Evolutionary conservation across 2,888 invertebrate species (phyloP).

Genomic region (Linhomoeus sp.): DNA sequence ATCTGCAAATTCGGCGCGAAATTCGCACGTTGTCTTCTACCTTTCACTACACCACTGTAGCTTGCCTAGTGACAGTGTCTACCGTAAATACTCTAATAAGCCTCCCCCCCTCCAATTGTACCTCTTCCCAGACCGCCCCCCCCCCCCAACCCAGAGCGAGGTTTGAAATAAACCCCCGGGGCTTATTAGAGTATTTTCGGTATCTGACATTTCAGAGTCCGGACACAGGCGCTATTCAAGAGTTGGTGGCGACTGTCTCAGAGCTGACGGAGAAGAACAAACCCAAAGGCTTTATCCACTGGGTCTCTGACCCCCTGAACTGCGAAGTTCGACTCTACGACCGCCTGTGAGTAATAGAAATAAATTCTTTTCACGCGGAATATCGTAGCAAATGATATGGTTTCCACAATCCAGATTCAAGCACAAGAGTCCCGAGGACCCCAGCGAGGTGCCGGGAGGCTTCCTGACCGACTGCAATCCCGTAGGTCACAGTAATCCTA

Average conservation of each 20-base stretch:
- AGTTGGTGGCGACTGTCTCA: slow-evolving; percentile 53
- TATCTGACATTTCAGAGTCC: slow-evolving; percentile 29
- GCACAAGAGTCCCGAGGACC: slow-evolving; percentile 89
- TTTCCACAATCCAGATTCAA: slow-evolving; percentile 63
- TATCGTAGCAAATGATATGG: slow-evolving; percentile 36
- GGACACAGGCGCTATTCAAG: slow-evolving; percentile 41
- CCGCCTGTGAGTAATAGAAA: slow-evolving; percentile 54
- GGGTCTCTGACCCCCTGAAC: slow-evolving; percentile 67
- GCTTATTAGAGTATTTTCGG: too few species aligned
- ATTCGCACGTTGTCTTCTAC: too few species aligned
- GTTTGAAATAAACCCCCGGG: slow-evolving; percentile 73
- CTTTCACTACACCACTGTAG: too few species aligned
- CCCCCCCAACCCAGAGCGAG: slow-evolving; percentile 56
- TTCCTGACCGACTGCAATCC: slow-evolving; percentile 68
- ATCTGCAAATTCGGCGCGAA: too few species aligned
- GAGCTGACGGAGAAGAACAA: slow-evolving; percentile 49
- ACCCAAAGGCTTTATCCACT: slow-evolving; percentile 95
- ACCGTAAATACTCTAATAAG: too few species aligned
- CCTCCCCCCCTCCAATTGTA: too few species aligned
- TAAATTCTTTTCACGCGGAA: slow-evolving; percentile 16
- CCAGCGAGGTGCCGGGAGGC: slow-evolving; percentile 75
- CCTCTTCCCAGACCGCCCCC: slow-evolving; percentile 96
- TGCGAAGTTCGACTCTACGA: slow-evolving; percentile 77
- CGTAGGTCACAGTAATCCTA: slow-evolving; percentile 16
- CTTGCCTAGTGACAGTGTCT: too few species aligned